These are phyloP conservation scores for Poecilia wingei DNA, from an alignment of 2,797 vertebrate species.

Conservation along the genomic window DNA sequence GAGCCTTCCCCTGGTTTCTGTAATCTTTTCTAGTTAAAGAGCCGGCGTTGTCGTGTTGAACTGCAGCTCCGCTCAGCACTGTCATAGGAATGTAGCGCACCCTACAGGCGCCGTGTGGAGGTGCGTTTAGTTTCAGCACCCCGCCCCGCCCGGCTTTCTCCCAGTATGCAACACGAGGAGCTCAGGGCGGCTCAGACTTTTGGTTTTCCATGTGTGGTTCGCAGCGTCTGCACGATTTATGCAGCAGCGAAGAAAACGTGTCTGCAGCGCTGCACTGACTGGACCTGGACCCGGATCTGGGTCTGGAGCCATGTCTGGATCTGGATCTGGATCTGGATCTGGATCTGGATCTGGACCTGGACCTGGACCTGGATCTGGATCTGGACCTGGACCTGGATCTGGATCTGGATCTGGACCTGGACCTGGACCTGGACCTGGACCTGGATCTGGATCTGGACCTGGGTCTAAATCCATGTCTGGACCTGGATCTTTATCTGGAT, in stretches of 20 bases:
- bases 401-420: too few species aligned
- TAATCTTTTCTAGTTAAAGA: slow-evolving; percentile 29
- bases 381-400: too few species aligned
- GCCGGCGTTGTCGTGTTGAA: slow-evolving; percentile 28
- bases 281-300: neutral
- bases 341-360: too few species aligned
- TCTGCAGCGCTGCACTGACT: slow-evolving; percentile 16
- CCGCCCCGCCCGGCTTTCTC: neutral
- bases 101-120: slow-evolving; percentile 7
- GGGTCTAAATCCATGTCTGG: rapidly evolving
- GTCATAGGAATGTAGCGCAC: slow-evolving; percentile 69
- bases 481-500: rapidly evolving
- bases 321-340: too few species aligned
- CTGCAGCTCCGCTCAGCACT: slow-evolving; percentile 48
- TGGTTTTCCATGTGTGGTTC: neutral
- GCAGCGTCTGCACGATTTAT: neutral
- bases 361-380: too few species aligned
- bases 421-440: rapidly evolving
- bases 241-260: slow-evolving; percentile 16
- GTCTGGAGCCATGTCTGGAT: too few species aligned
- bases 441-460: rapidly evolving
- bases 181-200: neutral
- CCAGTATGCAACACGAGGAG: slow-evolving; percentile 32
- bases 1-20: slow-evolving; percentile 4
- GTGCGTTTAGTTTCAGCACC: neutral